These are phyloP conservation scores for Odontothrips loti DNA, from an alignment of 2,888 invertebrate genomes.

Conservation along the genomic window DNA sequence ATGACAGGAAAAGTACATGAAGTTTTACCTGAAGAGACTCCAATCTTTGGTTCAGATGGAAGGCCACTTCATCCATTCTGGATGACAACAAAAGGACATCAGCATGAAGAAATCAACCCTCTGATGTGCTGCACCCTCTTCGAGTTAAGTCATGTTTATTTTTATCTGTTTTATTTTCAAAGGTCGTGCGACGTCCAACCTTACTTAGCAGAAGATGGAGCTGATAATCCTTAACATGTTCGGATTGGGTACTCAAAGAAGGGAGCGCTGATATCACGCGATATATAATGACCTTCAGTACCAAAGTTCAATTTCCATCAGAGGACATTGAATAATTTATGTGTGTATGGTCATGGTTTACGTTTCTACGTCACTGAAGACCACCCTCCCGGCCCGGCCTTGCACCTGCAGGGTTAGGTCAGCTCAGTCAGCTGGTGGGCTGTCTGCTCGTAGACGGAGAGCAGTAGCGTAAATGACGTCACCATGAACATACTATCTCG, in stretches of 20 bases:
- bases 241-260: neutral
- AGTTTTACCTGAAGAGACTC: constrained; percentile 37
- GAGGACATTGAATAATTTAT: neutral
- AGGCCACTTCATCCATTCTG: constrained; percentile 39
- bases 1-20: too few species aligned
- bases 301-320: neutral
- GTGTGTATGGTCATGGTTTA: neutral
- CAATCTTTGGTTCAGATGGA: constrained; percentile 37
- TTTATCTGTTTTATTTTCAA: constrained; percentile 21
- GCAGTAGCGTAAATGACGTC: too few species aligned
- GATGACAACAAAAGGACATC: neutral
- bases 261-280: neutral
- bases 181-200: constrained; percentile 17
- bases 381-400: constrained; percentile 1
- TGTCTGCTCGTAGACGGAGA: too few species aligned
- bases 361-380: neutral
- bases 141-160: constrained; percentile 13
- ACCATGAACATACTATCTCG: too few species aligned
- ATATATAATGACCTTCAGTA: neutral
- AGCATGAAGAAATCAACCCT: neutral
- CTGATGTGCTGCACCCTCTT: neutral
- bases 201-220: constrained; percentile 7
- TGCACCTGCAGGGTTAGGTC: neutral
- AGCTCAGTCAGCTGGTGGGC: neutral
- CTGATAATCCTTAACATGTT: neutral